Conservation (phyloP, 2,888 invertebrate genomes). For the Choreutis nemorana region DNA sequence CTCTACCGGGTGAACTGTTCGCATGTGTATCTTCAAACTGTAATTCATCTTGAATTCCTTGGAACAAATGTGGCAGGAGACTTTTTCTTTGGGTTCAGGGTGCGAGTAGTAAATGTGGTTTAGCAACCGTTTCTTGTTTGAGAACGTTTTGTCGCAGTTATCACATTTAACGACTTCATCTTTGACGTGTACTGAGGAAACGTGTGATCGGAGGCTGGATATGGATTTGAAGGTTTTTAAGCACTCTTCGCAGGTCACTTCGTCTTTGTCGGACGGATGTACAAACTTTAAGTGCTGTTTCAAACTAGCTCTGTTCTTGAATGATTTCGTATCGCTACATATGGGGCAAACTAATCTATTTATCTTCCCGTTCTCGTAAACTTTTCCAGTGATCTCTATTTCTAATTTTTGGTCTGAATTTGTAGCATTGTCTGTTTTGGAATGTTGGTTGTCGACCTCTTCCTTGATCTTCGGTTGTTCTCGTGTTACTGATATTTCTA, state of each 20-base stretch:
- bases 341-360: conserved; percentile 16
- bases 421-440: background rate
- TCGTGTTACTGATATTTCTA: no score
- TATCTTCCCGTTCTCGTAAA: conserved; percentile 21
- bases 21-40: conserved; percentile 22
- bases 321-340: conserved; percentile 18
- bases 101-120: conserved; percentile 27
- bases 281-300: conserved; percentile 19
- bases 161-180: conserved; percentile 16
- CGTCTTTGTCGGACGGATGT: conserved; percentile 16
- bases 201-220: conserved; percentile 20
- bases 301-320: conserved; percentile 19
- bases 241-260: conserved; percentile 19
- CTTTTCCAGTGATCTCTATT: conserved; percentile 16
- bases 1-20: conserved; percentile 19
- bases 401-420: background rate
- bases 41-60: conserved; percentile 22
- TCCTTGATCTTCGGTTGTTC: no score
- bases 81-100: conserved; percentile 17
- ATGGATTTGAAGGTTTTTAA: conserved; percentile 20
- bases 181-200: conserved; percentile 18
- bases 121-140: conserved; percentile 20
- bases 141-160: conserved; percentile 20
- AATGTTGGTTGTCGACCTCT: no score
- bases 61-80: conserved; percentile 17